Conservation (phyloP, 2,888 invertebrate genomes). For the Acrobasis repandana region DNA sequence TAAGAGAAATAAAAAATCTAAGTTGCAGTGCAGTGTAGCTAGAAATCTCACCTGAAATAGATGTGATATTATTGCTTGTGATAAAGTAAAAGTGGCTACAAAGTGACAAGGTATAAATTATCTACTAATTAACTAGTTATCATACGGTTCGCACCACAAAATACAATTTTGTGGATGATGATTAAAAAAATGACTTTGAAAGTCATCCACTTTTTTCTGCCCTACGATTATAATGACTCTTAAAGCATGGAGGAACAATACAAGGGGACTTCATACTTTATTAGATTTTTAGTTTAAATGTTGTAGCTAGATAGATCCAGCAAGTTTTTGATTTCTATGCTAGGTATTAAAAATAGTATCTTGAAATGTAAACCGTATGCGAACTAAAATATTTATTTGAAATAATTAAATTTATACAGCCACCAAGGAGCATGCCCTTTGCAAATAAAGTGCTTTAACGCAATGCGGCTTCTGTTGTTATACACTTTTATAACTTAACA, state of each 20-base stretch:
- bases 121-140: background rate
- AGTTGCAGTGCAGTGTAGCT: background rate
- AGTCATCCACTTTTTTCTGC: too few species aligned
- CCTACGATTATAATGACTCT: too few species aligned
- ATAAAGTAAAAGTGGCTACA: constrained; percentile 21
- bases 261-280: too few species aligned
- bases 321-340: too few species aligned
- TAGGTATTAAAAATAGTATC: background rate
- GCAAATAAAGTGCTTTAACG: background rate
- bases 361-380: background rate
- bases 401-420: background rate
- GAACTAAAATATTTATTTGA: background rate
- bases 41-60: constrained; percentile 5
- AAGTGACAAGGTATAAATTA: background rate
- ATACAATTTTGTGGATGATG: too few species aligned
- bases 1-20: too few species aligned
- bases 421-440: background rate
- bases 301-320: too few species aligned
- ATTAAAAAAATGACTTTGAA: too few species aligned
- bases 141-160: background rate
- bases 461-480: constrained; percentile 17
- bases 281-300: too few species aligned
- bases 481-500: constrained; percentile 28
- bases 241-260: too few species aligned
- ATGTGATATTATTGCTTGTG: constrained; percentile 23